Evolutionary conservation across 2,888 invertebrate genomes (phyloP), one percentile per base, ranked within the genome.

Genomic region (Polydesmus complanatus): DNA sequence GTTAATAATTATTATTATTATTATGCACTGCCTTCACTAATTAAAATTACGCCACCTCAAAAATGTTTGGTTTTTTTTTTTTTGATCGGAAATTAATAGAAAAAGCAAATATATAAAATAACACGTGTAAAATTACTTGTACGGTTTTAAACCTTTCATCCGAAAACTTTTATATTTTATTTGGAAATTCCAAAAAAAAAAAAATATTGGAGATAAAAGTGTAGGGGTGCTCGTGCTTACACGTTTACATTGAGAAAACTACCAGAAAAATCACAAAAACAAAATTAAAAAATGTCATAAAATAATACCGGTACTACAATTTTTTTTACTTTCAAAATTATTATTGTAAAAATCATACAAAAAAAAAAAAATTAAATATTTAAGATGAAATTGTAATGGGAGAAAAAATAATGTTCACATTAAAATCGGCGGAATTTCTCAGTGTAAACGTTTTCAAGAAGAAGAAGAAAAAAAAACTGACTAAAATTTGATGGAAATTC

Each of bases 311-410:
- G 5, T 51, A 14, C n/a, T 51, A 14, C n/a, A 14, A 51, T 14
- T 14, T 51, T 47, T 47, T 47, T n/a, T 47, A 11, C 11, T n/a
- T n/a, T 11, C 11, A 47, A 47, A 47, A 47, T 14, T 14, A 47
- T 14, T 14, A 47, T 14, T 47, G 48, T 14, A 14, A 47, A 47
- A 14, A 14, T 47, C 48, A 14, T 47, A 11, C n/a, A 14, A 47
- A 47, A 47, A 47, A 47, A 47, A 47, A n/a, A n/a, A n/a, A 11
- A 47, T 47, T n/a, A 47, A 47, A 14, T 47, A 19, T 52, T n/a
- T 3, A 8, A 18, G 49, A 55, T 25, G 27, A 61, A 47, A 60
- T 49, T 47, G 56, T n/a, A n/a, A 51, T 56, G 60, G 48, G 54
- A 60, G 19, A 14, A 56, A 56, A 47, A 47, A 47, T 47, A 47